Base-by-base conservation (phyloP, 2,888 invertebrate genomes). In the Sinopyrophorus schimmeli region DNA sequence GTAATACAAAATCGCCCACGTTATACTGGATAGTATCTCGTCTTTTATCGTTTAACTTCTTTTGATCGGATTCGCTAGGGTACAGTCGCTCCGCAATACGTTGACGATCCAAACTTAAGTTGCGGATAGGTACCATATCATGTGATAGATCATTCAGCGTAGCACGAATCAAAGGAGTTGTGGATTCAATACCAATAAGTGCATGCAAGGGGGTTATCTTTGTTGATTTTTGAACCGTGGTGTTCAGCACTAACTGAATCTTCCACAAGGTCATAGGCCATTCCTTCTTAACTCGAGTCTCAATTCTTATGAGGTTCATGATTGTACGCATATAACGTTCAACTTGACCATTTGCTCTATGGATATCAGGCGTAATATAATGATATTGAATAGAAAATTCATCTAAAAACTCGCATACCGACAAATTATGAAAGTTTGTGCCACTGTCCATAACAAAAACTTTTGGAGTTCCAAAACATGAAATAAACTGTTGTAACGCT, bases 221-320 rank as follows among this genome's bases (percentile, higher is more conserved):
- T 7, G 40, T 54, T 3, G 55, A 35, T 50, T 62, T 61, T 21
- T 63, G 58, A 28, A 58, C 23, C 2, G 60, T 42, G 9, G 35
- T 42, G 16, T 42, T 48, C 28, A 42, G 17, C 2, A 47, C 41
- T n/a, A 47, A 17, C n/a, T 41, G 47, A 12, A 47, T 47, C 27
- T 47, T 47, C 47, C 28, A 47, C 41, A 47, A 16, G 3, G n/a
- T 21, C 11, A 20, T 52, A 30, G 32, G 27, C 42, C 35, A 42
- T 37, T 38, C 42, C 11, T n/a, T 7, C 3, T 18, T 9, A 37
- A 34, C 2, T 18, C 6, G 27, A 16, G 38, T 32, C 17, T 37
- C 17, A 38, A 47, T 34, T 2, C 47, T 7, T 3, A 47, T 15
- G 9, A 47, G 12, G 26, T 47, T 47, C 32, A 39, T 32, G 11